A percentile compares a stretch with the other conserved stretches of the same genome.
These are phyloP conservation scores for Tamias sibiricus DNA, from an alignment of 2,113 vertebrate genomes.

Conservation along the genomic window DNA sequence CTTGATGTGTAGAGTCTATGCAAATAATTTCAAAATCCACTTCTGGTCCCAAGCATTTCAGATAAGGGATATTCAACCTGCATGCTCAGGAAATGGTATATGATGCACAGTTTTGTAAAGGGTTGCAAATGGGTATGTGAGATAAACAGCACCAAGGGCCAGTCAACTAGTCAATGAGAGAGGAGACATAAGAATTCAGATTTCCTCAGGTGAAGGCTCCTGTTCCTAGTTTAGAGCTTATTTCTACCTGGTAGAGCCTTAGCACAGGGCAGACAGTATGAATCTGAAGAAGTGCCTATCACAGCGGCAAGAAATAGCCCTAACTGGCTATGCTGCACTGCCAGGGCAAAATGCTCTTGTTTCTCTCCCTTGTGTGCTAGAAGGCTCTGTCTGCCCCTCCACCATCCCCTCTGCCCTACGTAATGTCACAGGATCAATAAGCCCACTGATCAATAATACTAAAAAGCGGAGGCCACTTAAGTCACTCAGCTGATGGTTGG, in stretches of 20 bases:
- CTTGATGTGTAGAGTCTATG: not conserved
- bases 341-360: not conserved
- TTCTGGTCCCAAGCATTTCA: not conserved
- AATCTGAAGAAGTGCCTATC: not conserved
- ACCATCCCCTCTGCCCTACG: not conserved
- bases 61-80: not conserved
- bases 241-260: not conserved
- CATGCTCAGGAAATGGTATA: not conserved
- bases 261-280: not conserved
- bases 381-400: not conserved
- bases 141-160: not conserved
- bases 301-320: not conserved
- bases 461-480: not conserved
- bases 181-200: not conserved
- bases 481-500: not conserved
- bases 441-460: not conserved
- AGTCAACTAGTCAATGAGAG: not conserved
- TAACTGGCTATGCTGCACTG: rapidly evolving
- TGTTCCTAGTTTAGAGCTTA: not conserved
- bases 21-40: not conserved
- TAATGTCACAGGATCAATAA: not conserved
- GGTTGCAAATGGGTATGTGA: no score
- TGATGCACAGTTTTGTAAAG: not conserved
- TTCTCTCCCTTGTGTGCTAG: not conserved
- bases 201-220: not conserved